Evolutionary conservation across 2,113 vertebrate genomes (phyloP), one percentile per base, ranked within the genome.

Genomic region (Capricornis sumatraensis): DNA sequence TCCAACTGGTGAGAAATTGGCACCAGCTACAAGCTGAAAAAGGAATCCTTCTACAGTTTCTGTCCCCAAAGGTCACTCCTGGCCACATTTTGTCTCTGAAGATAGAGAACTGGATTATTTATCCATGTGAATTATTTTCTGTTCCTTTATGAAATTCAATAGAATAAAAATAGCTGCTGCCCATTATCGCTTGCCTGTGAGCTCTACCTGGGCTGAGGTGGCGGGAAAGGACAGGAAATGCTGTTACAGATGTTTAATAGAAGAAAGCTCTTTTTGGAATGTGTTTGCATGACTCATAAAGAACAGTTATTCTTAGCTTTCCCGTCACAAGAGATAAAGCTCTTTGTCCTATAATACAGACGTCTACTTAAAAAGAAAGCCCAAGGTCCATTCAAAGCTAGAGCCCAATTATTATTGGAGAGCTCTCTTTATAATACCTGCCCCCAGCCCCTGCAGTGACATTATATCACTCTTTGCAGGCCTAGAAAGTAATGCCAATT

Each of bases 281-380:
- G 98, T 98, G 97, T 98, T 98, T 98, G 97, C 96, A 98, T 98
- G 98, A 98, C 97, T 98, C 98, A 98, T 94, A 98, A 97, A 98
- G 98, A 93, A 40, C 89, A 96, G 97, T 92, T 98, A 98, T 98
- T 98, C 97, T 98, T 98, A 98, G 98, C 93, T 83, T 98, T 98
- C 97, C 98, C 6, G 91, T 97, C 97, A 96, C 93, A 97, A 96
- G 87, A 97, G 97, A 97, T 97, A 96, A 98, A 97, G 87, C 89
- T 96, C 98, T 98, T 98, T 98, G 98, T 98, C 97, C 97, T 94
- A 47, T 88, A 94, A 97, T 79, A 79, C 92, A 97, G 87, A 74
- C 64, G 62, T 96, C 96, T 89, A 94, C 96, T 97, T 97, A 96
- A 98, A 98, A 97, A 97, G 98, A 93, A 98, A 97, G 50, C 55